Evolutionary conservation across 1,140 invertebrate genomes (phyloP), one percentile per base, ranked within the genome.

Genomic region (Euura saliciscinereae): DNA sequence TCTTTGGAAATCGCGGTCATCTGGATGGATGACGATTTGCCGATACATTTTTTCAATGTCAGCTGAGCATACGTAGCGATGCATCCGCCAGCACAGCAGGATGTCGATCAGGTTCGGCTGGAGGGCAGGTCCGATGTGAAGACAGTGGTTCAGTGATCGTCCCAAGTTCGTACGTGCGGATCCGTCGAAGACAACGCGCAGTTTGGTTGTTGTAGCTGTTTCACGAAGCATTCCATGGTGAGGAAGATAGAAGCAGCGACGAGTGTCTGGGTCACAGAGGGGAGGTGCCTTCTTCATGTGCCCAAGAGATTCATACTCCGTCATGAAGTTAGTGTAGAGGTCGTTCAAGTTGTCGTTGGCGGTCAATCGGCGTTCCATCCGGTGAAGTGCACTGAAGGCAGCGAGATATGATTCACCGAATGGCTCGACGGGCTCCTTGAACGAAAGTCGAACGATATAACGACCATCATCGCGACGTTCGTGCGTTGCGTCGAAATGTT

Each of bases 11-110:
- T 79, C 67, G 28, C 69, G 42, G 72, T 85, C 77, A 2, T 79
- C 67, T 45, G 65, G 44, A 72, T 78, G 68, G 2, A 85, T 66
- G 43, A 8, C 11, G 6, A 87, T 78, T 74, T 84, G 82, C 6
- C 83, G 71, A 71, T 80, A 87, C 78, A 85, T 85, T 74, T 84
- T 81, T 43, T 73, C 69, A 3, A 84, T 78, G 68, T 86, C 82
- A 2, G 75, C 73, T 2, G 73, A 71, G 13, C 85, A 68, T 0
- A 79, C 77, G 45, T 69, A 71, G 65, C 65, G 65, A 66, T 74
- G 51, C 11, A 6, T 46, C 3, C 78, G 51, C 65, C 71, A 76
- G 8, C 45, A n/a, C 8, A 66, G 51, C 4, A 75, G n/a, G 7
- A 73, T 66, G 8, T 73, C 65, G n/a, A 73, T 64, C 10, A 73